These are phyloP conservation scores for Bombus superbus DNA, from an alignment of 1,140 invertebrate genomes.

Conservation along the genomic window DNA sequence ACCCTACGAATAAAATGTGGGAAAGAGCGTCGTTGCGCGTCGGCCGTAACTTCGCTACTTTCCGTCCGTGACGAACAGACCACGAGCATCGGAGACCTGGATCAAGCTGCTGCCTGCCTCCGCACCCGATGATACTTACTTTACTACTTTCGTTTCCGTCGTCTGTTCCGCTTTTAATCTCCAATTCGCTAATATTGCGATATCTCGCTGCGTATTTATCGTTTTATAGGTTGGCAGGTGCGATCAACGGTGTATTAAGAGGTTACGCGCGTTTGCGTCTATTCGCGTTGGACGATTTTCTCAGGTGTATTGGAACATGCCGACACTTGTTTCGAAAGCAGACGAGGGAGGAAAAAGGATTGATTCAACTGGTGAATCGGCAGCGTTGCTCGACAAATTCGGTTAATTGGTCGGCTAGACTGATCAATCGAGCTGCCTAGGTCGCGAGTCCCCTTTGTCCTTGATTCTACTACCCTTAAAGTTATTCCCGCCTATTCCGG, in stretches of 20 bases:
- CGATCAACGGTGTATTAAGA: background rate
- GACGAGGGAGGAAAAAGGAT: background rate
- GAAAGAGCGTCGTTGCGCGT: slow-evolving; percentile 45
- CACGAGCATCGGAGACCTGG: background rate
- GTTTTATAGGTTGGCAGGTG: background rate
- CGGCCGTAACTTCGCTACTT: slow-evolving; percentile 36
- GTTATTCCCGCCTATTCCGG: background rate
- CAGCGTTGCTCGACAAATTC: background rate
- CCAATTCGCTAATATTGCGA: background rate
- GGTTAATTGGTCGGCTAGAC: background rate
- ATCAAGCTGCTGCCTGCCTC: background rate
- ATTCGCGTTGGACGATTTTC: too few species aligned
- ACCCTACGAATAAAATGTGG: slow-evolving; percentile 48
- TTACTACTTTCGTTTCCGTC: background rate
- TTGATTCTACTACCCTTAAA: background rate
- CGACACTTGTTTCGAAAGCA: background rate
- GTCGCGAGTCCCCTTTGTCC: background rate
- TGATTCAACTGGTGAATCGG: too few species aligned
- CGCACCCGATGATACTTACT: background rate
- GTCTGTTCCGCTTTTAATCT: background rate
- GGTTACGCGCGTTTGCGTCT: background rate
- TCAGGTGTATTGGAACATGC: too few species aligned
- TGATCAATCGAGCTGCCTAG: slow-evolving; percentile 29
- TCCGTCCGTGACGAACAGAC: slow-evolving; percentile 14
- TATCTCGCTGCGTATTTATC: background rate